Evolutionary conservation across 35 echinoderm and acorn worm genomes (phyloP), one percentile per base, ranked within the genome.

Genomic region (Holothuria glaberrima): DNA sequence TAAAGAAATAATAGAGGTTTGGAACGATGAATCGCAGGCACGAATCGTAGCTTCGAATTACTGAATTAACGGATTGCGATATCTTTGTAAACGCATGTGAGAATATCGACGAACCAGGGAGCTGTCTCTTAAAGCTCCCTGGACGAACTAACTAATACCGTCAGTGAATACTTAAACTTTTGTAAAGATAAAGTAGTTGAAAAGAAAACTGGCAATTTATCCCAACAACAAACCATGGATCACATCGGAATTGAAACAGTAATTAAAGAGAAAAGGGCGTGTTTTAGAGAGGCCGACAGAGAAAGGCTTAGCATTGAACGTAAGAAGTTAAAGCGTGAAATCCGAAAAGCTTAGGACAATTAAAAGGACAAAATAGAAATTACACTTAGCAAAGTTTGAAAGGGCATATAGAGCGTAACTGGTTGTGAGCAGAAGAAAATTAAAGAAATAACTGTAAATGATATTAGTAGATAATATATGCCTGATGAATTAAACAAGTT

Each of bases 151-250:
- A 41, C 36, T 21, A 2, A 83, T n/a, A 59, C 79, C 33, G 56
- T 83, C 79, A 58, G 56, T 24, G 45, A 83, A 24, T 60, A 83
- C 52, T 30, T 83, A 18, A 83, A 59, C 33, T 83, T 83, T 22
- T 58, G 79, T 83, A 50, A 83, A 83, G 77, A 83, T 22, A 83
- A 28, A 5, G 14, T 58, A 5, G 14, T 81, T 24, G 77, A 81
- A 81, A 81, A 48, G 26, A 83, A 59, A 18, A 59, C 6, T 58
- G 26, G 52, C 44, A 83, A 30, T 83, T 0, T 83, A 83, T 83
- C 45, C 45, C 21, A 50, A 83, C 6, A 83, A 83, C 26, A 83
- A 83, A 54, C 79, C 44, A 54, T 83, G 79, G 79, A 35, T 83
- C 25, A 83, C 79, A 30, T 28, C 71, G 18, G 71, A 75, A 10